These are phyloP conservation scores for Tachycineta bicolor DNA, from an alignment of 2,113 vertebrate species.

Conservation along the genomic window DNA sequence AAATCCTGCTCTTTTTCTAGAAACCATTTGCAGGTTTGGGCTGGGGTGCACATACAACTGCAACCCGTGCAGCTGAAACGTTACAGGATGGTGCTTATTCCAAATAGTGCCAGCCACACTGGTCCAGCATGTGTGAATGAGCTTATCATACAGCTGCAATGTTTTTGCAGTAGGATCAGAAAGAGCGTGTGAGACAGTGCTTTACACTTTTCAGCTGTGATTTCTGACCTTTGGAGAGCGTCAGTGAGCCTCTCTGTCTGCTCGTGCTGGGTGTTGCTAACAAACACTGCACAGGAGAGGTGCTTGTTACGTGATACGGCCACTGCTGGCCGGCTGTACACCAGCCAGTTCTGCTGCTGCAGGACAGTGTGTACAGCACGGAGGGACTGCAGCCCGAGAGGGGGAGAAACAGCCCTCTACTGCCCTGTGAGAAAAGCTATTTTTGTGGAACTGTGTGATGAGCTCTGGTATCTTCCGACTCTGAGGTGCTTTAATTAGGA, in stretches of 20 bases:
- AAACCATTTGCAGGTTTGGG: neutral
- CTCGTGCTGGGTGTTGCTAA: neutral
- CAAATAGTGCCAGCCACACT: neutral
- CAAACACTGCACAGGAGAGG: neutral
- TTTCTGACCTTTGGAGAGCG: constrained; percentile 1
- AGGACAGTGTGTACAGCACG: neutral
- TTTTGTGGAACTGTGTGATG: neutral
- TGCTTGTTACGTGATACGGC: neutral
- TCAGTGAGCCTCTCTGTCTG: neutral
- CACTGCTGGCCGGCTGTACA: neutral
- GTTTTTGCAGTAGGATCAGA: neutral
- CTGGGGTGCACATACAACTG: neutral
- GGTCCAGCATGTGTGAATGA: neutral
- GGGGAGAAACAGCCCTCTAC: neutral
- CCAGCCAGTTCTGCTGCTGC: neutral
- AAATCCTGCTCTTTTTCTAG: neutral
- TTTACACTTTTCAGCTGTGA: neutral
- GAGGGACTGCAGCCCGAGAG: neutral
- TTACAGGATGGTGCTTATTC: neutral
- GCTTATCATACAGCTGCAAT: neutral
- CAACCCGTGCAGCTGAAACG: neutral
- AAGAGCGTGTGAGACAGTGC: neutral
- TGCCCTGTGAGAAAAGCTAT: neutral
- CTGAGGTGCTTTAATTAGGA: neutral
- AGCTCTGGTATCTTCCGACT: neutral